Conservation (phyloP, 2,888 invertebrate genomes). For the Synergus gifuensis region DNA sequence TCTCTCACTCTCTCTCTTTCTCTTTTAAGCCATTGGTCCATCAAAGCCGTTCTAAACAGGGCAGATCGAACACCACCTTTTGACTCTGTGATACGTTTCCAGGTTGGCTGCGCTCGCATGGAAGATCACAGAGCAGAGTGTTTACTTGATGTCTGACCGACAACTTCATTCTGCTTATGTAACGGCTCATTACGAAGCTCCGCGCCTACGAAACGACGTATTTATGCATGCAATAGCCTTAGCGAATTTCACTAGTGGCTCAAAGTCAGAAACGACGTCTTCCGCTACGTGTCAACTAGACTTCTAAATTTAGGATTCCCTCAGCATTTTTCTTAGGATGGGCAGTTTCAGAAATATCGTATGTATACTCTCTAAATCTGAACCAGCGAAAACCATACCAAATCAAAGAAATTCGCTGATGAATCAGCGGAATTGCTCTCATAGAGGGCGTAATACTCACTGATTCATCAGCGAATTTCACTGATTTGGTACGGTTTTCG, state of each 20-base stretch:
- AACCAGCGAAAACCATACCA: too few relatives aligned
- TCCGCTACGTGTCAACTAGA: background rate
- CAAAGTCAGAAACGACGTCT: background rate
- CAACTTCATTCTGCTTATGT: slow-evolving; percentile 35
- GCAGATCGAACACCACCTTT: slow-evolving; percentile 26
- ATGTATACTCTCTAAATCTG: too few relatives aligned
- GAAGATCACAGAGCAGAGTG: slow-evolving; percentile 23
- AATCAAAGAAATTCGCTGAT: too few relatives aligned
- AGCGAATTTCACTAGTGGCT: slow-evolving; percentile 7
- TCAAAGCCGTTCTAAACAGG: slow-evolving; percentile 5
- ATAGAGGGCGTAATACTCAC: too few relatives aligned
- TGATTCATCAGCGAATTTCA: too few relatives aligned
- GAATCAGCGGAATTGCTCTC: too few relatives aligned
- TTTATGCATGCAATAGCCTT: slow-evolving; percentile 20
- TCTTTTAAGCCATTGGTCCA: background rate
- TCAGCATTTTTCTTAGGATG: too few relatives aligned
- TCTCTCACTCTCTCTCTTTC: slow-evolving; percentile 18
- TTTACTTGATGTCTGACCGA: slow-evolving; percentile 22
- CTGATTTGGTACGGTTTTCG: too few relatives aligned
- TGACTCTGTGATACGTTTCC: slow-evolving; percentile 1
- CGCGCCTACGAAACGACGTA: background rate
- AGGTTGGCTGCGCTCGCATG: slow-evolving; percentile 9
- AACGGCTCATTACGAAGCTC: slow-evolving; percentile 16
- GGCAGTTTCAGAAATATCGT: too few relatives aligned
- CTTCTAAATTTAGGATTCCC: background rate